These are phyloP conservation scores for Antennarius striatus DNA, from an alignment of 2,113 vertebrate species.

Conservation along the genomic window DNA sequence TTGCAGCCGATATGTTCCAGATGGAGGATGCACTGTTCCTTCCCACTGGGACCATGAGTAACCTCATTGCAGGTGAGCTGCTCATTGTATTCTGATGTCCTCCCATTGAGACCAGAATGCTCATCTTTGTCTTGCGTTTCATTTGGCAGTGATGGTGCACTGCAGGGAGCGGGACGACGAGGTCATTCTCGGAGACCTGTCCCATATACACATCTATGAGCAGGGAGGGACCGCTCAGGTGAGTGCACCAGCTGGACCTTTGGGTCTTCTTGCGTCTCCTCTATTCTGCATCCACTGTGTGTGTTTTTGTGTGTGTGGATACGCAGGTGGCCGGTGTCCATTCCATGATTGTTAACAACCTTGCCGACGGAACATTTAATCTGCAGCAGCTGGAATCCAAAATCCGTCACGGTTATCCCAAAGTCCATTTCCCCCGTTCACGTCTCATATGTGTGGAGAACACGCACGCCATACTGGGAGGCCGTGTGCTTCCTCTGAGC, in stretches of 20 bases:
- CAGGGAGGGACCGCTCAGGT: constrained; percentile 87
- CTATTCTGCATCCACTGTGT: not conserved
- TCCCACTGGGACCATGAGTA: constrained; percentile 85
- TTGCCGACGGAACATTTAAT: constrained; percentile 79
- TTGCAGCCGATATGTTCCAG: constrained; percentile 76
- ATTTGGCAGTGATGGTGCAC: constrained; percentile 83
- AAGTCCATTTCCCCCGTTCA: constrained; percentile 78
- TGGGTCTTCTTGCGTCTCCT: not conserved
- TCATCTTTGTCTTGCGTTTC: not conserved
- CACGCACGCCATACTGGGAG: constrained; percentile 83
- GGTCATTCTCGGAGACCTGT: constrained; percentile 81
- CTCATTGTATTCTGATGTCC: not conserved
- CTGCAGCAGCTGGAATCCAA: constrained; percentile 80
- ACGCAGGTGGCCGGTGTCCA: constrained; percentile 84
- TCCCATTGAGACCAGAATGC: no score
- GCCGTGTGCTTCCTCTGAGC: constrained; percentile 78
- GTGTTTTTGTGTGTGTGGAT: constrained; percentile 19
- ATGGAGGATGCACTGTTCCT: constrained; percentile 83
- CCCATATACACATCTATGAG: constrained; percentile 83
- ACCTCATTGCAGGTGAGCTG: constrained; percentile 82
- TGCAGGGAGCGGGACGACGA: constrained; percentile 83
- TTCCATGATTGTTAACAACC: constrained; percentile 74
- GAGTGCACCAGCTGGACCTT: constrained; percentile 8
- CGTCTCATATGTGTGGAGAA: constrained; percentile 88
- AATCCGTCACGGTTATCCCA: constrained; percentile 76